These are phyloP conservation scores for Macrochelys suwanniensis DNA, from an alignment of 2,797 vertebrate genomes.

Conservation along the genomic window DNA sequence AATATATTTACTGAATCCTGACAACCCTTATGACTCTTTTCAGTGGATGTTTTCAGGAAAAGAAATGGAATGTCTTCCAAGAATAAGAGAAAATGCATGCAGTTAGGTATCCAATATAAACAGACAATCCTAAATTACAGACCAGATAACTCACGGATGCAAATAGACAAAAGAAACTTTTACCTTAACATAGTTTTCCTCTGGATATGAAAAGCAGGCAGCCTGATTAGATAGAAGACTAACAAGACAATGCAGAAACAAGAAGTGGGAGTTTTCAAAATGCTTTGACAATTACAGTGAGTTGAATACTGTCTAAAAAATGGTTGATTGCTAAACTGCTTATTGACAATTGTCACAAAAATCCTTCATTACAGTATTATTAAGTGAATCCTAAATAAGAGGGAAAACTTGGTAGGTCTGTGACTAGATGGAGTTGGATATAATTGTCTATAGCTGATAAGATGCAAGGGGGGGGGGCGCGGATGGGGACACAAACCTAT, in stretches of 20 bases:
- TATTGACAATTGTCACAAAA: not conserved
- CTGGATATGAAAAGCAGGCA: not conserved
- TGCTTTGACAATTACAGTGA: not conserved
- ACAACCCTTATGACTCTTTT: not conserved
- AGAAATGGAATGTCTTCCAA: not conserved
- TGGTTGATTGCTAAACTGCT: accelerated
- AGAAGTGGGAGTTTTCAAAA: not conserved
- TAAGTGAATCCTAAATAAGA: not conserved
- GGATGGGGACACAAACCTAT: not conserved
- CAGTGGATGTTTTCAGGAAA: no score
- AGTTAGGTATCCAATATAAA: not conserved
- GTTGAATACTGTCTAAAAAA: not conserved
- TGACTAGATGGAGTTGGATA: not conserved
- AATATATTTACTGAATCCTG: no score
- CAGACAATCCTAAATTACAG: not conserved
- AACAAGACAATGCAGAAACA: not conserved
- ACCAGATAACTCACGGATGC: not conserved
- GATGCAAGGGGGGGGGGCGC: not conserved
- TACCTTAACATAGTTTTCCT: not conserved
- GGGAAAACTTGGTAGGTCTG: not conserved
- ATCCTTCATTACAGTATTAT: not conserved
- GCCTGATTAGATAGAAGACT: not conserved
- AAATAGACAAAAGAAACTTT: not conserved
- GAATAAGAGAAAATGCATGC: not conserved
- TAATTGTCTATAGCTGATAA: not conserved